phyloP scores from a whole-genome alignment of 2,113 vertebrate species.

The Microtus montanus region DNA sequence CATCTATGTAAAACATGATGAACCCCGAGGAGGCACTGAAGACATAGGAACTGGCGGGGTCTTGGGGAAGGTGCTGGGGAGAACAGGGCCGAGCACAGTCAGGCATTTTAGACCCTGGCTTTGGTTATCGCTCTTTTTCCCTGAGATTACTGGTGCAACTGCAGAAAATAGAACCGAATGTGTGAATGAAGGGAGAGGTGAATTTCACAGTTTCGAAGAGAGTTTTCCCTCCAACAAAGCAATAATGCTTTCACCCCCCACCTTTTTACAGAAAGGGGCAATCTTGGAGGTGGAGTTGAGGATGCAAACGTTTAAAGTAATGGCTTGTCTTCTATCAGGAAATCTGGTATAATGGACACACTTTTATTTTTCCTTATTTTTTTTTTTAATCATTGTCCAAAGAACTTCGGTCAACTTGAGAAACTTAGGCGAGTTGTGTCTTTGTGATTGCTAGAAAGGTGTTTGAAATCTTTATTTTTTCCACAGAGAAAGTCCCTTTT shows the following conservation, averaged over 20 bases:
- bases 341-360: background rate
- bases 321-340: background rate
- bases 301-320: constrained; percentile 40
- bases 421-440: background rate
- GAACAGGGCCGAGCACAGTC: constrained; percentile 57
- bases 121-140: constrained; percentile 1
- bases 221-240: constrained; percentile 36
- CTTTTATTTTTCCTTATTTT: constrained; percentile 35
- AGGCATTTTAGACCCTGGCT: constrained; percentile 67
- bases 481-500: background rate
- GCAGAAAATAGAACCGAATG: constrained; percentile 70
- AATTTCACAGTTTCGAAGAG: constrained; percentile 69
- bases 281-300: constrained; percentile 39
- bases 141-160: constrained; percentile 34
- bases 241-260: background rate
- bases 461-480: constrained; percentile 17
- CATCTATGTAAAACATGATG: constrained; percentile 56
- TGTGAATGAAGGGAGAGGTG: constrained; percentile 73
- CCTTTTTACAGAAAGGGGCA: background rate
- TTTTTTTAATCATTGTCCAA: background rate
- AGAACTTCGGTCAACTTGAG: constrained; percentile 23
- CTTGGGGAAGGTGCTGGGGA: constrained; percentile 56
- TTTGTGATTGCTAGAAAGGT: constrained; percentile 26
- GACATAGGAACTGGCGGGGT: constrained; percentile 57
- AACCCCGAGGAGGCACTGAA: constrained; percentile 31